Conservation (phyloP, 2,888 invertebrate genomes). For the Chrysina gloriosa region DNA sequence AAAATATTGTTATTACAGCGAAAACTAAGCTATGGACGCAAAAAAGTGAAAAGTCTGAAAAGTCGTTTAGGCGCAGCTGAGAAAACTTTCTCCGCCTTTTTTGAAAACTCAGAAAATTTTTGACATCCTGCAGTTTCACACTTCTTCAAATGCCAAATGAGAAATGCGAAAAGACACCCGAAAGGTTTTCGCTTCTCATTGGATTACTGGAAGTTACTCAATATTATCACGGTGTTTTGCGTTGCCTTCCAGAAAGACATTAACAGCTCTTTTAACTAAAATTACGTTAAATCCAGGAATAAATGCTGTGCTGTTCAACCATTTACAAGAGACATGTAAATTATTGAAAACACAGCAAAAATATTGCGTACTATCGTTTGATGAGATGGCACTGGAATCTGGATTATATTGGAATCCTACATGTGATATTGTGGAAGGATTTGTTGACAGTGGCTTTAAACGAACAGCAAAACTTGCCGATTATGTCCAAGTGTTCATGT, state of each 20-base stretch:
- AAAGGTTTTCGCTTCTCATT: constrained; percentile 45
- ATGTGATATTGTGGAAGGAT: constrained; percentile 4
- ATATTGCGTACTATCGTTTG: constrained; percentile 24
- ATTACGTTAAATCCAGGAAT: constrained; percentile 23
- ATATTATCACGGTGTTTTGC: constrained; percentile 41
- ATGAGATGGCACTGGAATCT: constrained; percentile 37
- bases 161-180: constrained; percentile 32
- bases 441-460: constrained; percentile 23
- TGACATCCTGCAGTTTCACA: background rate
- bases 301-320: background rate
- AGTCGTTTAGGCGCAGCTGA: too few species aligned
- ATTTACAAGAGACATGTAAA: background rate
- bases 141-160: constrained; percentile 43
- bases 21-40: too few species aligned
- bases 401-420: constrained; percentile 9
- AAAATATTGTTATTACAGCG: too few species aligned
- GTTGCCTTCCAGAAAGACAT: constrained; percentile 40
- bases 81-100: too few species aligned
- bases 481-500: constrained; percentile 26
- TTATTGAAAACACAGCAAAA: constrained; percentile 6
- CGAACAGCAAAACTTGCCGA: background rate
- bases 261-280: constrained; percentile 18
- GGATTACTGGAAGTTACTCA: constrained; percentile 40
- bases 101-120: too few species aligned
- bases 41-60: too few species aligned